Base-by-base conservation (phyloP, 2,888 invertebrate species). In the Ashinkailepas kermadecensis region DNA sequence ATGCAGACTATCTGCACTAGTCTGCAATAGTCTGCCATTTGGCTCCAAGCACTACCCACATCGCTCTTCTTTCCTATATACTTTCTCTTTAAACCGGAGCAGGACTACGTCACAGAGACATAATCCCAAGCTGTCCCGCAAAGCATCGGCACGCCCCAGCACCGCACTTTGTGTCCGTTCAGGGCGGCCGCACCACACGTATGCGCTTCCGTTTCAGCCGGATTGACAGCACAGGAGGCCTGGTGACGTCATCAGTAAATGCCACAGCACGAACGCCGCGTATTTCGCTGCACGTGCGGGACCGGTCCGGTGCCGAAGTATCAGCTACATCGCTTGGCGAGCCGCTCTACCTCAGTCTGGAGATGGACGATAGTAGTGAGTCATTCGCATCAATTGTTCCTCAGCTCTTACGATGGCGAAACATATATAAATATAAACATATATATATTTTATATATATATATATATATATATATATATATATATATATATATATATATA, bases 311-410 rank as follows among this genome's bases (percentile, higher is more conserved):
- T n/a, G 88, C 88, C 74, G 91, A 91, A 86, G 90, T 91, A 0
- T 89, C 89, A n/a, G 92, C 92, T 82, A 91, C 92, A 0, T 90
- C 90, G 84, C 89, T 93, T 81, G 93, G 93, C 0, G 92, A 93
- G 86, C 91, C 91, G 84, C 87, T 93, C 78, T 90, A 91, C 83
- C 88, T 93, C 1, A 89, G 90, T 84, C 91, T 93, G 80, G 90
- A 91, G 84, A 89, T 92, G 21, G 87, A 89, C 82, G 86, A 90
- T 10, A 87, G 90, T 85, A 90, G 91, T 90, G 86, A 86, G 85
- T 84, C 39, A 39, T 4, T 4, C 39, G 1, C 39, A 39, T 4
- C 39, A 39, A 39, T 39, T 39, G 39, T 39, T 39, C 39, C 39
- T 39, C 39, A 39, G 39, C 39, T 1, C 39, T 39, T 39, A 39